phyloP scores from a whole-genome alignment of 2,888 invertebrate genomes.

The Sinhomidia bicolor region DNA sequence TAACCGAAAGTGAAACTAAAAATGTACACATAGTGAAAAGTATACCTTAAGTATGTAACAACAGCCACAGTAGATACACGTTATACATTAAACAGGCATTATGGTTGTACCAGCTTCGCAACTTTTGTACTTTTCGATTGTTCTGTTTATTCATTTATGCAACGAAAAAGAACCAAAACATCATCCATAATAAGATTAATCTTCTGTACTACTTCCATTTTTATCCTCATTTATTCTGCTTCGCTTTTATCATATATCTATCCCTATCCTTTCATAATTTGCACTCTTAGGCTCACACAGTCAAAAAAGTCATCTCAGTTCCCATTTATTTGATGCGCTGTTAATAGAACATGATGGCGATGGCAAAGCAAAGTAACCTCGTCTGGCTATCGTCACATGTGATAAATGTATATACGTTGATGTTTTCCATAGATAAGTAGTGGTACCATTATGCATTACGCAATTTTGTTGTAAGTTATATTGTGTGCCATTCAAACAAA shows the following conservation, averaged over 20 bases:
- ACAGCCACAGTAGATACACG: too few species aligned
- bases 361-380: background rate
- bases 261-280: background rate
- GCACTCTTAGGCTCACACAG: background rate
- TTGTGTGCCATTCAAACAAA: too few species aligned
- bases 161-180: background rate
- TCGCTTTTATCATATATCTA: background rate
- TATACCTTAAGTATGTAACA: too few species aligned
- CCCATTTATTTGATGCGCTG: conserved; percentile 47
- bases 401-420: background rate
- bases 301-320: background rate
- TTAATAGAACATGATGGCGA: background rate
- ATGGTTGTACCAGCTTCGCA: too few species aligned
- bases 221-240: background rate
- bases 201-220: background rate
- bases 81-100: too few species aligned
- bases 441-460: too few species aligned
- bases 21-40: too few species aligned
- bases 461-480: too few species aligned
- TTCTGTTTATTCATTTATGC: too few species aligned
- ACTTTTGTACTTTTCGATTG: too few species aligned
- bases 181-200: conserved; percentile 15
- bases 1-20: too few species aligned
- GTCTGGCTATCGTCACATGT: background rate
- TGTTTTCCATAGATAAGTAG: too few species aligned